Base-by-base conservation (phyloP, 2,888 invertebrate genomes). In the Schizotus pectinicornis region DNA sequence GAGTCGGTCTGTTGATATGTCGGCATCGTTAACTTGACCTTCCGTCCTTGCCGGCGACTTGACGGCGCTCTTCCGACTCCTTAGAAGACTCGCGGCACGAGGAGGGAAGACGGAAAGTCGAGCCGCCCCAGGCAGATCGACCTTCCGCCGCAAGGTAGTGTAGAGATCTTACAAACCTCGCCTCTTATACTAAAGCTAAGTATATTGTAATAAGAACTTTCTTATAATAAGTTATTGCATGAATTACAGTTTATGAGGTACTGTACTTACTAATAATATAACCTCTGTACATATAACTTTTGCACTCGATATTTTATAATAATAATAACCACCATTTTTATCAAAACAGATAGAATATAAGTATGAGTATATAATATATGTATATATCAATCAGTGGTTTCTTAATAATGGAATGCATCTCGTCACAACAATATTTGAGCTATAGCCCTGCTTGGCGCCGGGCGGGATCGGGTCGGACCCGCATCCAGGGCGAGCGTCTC, bases 141-240 rank as follows among this genome's bases (percentile, higher is more conserved):
- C 65, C 67, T 62, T 63, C 67, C 67, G 69, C 67, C 69, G 64
- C 64, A 63, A 67, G 70, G 71, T 68, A 67, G 61, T 70, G 65
- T 66, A 73, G 71, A 76, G 74, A 77, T 64, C 75, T 72, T 77
- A 77, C 74, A 76, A 77, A 77, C 78, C 77, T 79, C 77, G 77
- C 76, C 76, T 77, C 77, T 78, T 79, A 79, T 75, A 76, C 79
- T 80, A 80, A 79, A 79, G 79, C 79, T 79, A 79, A 74, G 75
- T 78, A 79, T 77, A 79, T 78, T 79, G 78, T 78, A 79, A 79
- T 79, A 78, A 79, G 78, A 79, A 79, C 76, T 79, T 79, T 78
- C 79, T 79, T 79, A 79, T 79, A 79, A 77, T 81, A 80, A 80
- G 79, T 81, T 81, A 81, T 81, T 81, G 81, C 81, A 81, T 81